These are phyloP conservation scores for Uropetala carovei DNA, from an alignment of 2,888 invertebrate genomes.

Conservation along the genomic window DNA sequence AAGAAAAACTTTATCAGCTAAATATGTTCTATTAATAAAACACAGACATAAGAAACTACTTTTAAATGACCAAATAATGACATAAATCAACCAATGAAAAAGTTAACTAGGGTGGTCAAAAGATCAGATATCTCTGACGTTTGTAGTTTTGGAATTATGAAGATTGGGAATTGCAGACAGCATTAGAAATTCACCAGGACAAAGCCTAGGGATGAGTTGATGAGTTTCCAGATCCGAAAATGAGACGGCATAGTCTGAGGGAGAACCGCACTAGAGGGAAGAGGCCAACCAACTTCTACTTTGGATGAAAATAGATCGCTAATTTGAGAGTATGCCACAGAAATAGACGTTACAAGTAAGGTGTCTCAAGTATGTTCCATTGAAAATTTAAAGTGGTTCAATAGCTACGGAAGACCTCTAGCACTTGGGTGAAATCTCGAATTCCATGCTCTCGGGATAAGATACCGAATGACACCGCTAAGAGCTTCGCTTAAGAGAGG, in stretches of 20 bases:
- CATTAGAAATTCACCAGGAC: slow-evolving; percentile 15
- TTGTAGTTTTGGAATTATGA: too few species aligned
- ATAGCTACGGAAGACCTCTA: neutral
- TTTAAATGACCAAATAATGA: too few species aligned
- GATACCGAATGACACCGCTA: neutral
- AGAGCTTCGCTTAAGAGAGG: neutral
- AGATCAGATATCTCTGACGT: too few species aligned
- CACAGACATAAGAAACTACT: too few species aligned
- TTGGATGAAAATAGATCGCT: slow-evolving; percentile 50
- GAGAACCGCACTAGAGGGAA: slow-evolving; percentile 40
- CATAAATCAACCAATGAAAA: too few species aligned
- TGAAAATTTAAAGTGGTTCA: slow-evolving; percentile 26
- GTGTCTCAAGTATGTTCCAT: slow-evolving; percentile 42
- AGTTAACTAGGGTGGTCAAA: too few species aligned
- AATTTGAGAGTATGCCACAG: slow-evolving; percentile 35
- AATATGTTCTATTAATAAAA: too few species aligned
- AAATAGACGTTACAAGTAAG: slow-evolving; percentile 55
- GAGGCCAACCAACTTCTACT: slow-evolving; percentile 60
- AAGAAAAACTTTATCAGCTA: too few species aligned
- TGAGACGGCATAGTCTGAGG: slow-evolving; percentile 10
- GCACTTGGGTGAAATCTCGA: slow-evolving; percentile 31
- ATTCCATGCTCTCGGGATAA: neutral
- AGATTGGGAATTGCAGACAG: neutral
- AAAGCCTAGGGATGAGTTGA: neutral
- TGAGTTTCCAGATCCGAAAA: slow-evolving; percentile 30